phyloP scores from a whole-genome alignment of 2,113 vertebrate genomes.

The Alces alces region DNA sequence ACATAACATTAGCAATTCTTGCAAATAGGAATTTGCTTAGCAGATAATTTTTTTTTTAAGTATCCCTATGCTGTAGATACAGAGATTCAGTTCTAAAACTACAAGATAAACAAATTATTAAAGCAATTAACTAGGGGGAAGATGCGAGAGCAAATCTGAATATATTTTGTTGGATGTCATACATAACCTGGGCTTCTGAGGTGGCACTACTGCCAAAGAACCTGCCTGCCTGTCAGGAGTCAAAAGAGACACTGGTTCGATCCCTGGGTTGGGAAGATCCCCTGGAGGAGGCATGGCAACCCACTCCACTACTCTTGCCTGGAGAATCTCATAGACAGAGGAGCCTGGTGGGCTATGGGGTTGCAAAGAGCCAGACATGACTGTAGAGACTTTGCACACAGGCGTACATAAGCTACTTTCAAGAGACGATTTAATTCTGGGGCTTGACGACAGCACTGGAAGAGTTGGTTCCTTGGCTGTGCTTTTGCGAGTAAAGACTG shows the following conservation, averaged over 20 bases:
- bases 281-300: background rate
- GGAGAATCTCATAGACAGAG: background rate
- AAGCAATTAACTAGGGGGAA: background rate
- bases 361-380: background rate
- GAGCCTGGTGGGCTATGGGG: accelerated
- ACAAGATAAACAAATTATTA: background rate
- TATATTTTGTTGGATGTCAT: background rate
- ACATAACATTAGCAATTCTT: background rate
- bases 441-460: background rate
- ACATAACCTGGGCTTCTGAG: background rate
- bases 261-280: background rate
- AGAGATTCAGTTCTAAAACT: background rate
- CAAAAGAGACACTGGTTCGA: background rate
- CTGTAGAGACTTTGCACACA: background rate
- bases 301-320: background rate
- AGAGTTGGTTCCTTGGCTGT: background rate
- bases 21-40: background rate
- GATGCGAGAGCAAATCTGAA: background rate
- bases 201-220: background rate
- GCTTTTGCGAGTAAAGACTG: background rate
- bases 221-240: background rate
- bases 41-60: background rate
- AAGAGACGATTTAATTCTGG: background rate
- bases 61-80: background rate
- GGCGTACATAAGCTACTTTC: background rate